Conservation (phyloP, 2,113 vertebrate genomes). For the Rhinopomastus cyanomelas region DNA sequence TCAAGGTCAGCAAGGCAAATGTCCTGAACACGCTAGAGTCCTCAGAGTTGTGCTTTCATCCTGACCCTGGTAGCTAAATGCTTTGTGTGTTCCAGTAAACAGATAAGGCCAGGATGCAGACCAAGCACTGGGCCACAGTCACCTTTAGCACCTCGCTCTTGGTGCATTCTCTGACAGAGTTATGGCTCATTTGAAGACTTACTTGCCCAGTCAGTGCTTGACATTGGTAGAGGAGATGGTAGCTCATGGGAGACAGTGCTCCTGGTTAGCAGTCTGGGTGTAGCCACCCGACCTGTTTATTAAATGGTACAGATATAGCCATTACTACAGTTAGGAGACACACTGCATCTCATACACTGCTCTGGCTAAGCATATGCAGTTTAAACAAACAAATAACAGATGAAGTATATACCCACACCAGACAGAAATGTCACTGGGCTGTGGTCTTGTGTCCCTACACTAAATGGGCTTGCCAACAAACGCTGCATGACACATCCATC, state of each 20-base stretch:
- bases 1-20: conserved; percentile 31
- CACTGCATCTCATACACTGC: neutral
- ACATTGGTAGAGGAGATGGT: neutral
- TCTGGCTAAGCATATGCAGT: neutral
- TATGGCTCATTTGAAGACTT: neutral
- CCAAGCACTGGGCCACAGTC: neutral
- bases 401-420: rapidly evolving
- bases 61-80: neutral
- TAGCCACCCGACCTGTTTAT: neutral
- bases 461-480: neutral
- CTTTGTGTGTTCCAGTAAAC: conserved; percentile 31
- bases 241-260: neutral
- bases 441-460: neutral
- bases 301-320: neutral
- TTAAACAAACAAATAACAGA: neutral
- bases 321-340: neutral
- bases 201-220: neutral
- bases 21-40: conserved; percentile 5
- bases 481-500: neutral
- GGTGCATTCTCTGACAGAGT: neutral
- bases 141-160: neutral
- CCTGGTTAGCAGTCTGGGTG: neutral
- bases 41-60: neutral
- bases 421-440: neutral
- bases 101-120: neutral